phyloP scores from a whole-genome alignment of 2,113 vertebrate species.

The Scalopus aquaticus region DNA sequence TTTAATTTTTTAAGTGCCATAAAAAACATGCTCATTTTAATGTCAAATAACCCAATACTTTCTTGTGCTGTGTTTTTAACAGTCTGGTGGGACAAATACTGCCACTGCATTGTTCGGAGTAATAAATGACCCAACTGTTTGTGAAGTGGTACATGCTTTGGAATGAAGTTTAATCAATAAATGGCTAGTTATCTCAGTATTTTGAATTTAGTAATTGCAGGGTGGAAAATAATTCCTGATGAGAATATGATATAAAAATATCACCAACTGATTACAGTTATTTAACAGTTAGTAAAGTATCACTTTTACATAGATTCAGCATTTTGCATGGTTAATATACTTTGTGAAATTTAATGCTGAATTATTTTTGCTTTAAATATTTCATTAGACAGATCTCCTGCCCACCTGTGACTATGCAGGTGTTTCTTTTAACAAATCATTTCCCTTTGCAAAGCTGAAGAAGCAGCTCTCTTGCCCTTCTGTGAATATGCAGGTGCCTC shows the following conservation, averaged over 20 bases:
- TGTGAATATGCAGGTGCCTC: too few relatives aligned
- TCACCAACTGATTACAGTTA: constrained; percentile 58
- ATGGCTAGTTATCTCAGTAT: constrained; percentile 56
- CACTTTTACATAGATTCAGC: constrained; percentile 52
- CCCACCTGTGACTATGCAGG: too few relatives aligned
- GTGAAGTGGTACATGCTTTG: constrained; percentile 74
- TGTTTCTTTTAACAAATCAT: too few relatives aligned
- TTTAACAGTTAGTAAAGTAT: constrained; percentile 71
- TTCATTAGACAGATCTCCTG: neutral
- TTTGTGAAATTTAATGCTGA: constrained; percentile 24
- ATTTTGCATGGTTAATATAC: constrained; percentile 40
- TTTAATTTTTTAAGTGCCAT: neutral
- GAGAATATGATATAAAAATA: constrained; percentile 70
- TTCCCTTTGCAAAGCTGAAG: too few relatives aligned
- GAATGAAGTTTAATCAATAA: constrained; percentile 82
- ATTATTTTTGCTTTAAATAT: neutral
- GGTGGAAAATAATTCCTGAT: constrained; percentile 76
- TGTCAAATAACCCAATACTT: neutral
- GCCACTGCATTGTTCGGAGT: constrained; percentile 62
- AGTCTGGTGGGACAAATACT: constrained; percentile 43
- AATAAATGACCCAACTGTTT: constrained; percentile 73
- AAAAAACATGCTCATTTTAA: neutral
- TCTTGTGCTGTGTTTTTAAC: neutral
- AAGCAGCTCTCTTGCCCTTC: too few relatives aligned
- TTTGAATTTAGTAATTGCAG: constrained; percentile 67